Conservation (phyloP, 2,113 vertebrate genomes). For the Catharus bicknelli region DNA sequence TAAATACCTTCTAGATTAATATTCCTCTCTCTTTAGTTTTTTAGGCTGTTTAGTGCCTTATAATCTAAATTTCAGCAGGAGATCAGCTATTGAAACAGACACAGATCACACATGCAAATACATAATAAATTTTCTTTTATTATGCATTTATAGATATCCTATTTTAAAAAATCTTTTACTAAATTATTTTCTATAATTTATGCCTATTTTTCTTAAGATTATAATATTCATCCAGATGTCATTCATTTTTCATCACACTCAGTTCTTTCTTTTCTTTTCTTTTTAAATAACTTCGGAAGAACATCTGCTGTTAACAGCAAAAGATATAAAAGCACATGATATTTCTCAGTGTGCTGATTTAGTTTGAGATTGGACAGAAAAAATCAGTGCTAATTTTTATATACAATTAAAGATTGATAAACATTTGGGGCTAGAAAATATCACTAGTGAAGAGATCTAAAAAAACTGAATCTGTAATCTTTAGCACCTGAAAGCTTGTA, state of each 20-base stretch:
- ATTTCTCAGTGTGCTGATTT: constrained; percentile 11
- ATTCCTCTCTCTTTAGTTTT: neutral
- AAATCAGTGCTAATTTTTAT: neutral
- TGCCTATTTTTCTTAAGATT: neutral
- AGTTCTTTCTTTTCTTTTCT: neutral
- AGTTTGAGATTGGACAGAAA: neutral
- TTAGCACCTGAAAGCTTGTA: constrained; percentile 1
- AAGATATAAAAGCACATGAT: neutral
- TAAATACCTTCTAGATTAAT: neutral
- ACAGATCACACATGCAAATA: neutral
- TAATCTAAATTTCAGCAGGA: neutral
- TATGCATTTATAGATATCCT: neutral
- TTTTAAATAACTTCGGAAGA: neutral
- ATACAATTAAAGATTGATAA: neutral
- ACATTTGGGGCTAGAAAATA: neutral
- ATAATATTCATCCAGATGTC: neutral
- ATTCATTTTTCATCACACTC: neutral
- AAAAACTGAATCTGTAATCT: constrained; percentile 16
- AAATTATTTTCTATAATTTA: neutral
- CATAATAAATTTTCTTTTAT: neutral
- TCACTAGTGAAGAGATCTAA: neutral
- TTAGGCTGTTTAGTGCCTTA: neutral
- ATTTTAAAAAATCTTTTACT: neutral
- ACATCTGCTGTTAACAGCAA: neutral
- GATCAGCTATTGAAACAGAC: neutral